Evolutionary conservation across 1,140 invertebrate species (phyloP).

Genomic region (Cherax destructor): DNA sequence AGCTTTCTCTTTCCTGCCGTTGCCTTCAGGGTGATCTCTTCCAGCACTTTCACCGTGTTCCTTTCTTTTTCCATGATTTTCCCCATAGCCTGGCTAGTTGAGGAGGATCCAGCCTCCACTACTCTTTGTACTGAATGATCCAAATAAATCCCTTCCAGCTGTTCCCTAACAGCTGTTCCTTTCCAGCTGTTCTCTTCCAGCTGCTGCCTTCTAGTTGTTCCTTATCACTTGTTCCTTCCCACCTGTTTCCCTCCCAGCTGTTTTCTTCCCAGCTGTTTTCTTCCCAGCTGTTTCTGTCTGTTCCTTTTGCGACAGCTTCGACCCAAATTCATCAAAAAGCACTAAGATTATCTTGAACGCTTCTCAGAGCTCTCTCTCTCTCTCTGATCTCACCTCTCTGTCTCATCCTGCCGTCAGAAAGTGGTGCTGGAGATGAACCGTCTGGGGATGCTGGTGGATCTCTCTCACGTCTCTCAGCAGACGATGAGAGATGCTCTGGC

Average conservation of each 20-base stretch:
- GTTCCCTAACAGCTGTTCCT: no score
- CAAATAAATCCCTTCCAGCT: no score
- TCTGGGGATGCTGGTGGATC: constrained; percentile 93
- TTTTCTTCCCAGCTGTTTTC: not conserved
- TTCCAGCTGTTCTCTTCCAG: no score
- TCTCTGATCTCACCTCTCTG: not conserved
- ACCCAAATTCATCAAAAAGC: no score
- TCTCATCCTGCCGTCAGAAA: constrained; percentile 77
- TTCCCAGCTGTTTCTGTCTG: no score
- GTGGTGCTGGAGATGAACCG: constrained; percentile 90
- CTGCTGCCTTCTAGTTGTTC: not conserved
- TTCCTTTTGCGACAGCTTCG: no score
- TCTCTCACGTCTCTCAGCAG: constrained; percentile 89
- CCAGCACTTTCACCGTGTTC: not conserved
- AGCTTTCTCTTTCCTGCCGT: not conserved
- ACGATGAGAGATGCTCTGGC: constrained; percentile 87
- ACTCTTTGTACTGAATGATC: no score
- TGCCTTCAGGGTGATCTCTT: no score
- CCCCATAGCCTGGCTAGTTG: no score
- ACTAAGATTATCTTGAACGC: no score
- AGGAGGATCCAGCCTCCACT: no score
- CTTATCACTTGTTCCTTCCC: not conserved
- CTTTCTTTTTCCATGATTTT: not conserved
- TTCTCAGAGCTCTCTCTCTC: not conserved
- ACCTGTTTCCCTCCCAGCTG: not conserved